These are phyloP conservation scores for Coremacera marginata DNA, from an alignment of 2,888 invertebrate species.

Conservation along the genomic window DNA sequence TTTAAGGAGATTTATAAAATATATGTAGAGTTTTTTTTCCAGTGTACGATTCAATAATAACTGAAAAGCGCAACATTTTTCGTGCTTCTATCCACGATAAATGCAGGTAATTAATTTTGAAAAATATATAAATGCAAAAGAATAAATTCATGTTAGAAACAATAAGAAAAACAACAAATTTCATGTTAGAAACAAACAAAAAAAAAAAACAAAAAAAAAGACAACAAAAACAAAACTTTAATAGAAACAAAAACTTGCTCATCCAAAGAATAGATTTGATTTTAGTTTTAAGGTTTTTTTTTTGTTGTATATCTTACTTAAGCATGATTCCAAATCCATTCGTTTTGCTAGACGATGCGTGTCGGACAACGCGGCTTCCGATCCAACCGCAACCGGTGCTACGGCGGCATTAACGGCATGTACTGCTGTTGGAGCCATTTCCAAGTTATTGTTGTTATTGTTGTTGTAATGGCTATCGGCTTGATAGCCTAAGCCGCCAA, in stretches of 20 bases:
- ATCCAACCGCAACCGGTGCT: slow-evolving; percentile 9
- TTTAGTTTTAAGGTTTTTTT: slow-evolving; percentile 16
- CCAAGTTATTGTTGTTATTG: slow-evolving; percentile 22
- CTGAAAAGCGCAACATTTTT: slow-evolving; percentile 7
- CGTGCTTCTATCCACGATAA: too few relatives aligned
- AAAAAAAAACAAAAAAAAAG: not conserved
- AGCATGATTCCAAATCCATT: slow-evolving; percentile 67
- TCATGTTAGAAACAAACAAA: not conserved
- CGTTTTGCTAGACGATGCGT: slow-evolving; percentile 64
- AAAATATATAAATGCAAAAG: too few relatives aligned
- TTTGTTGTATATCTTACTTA: slow-evolving; percentile 65
- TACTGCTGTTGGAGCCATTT: slow-evolving; percentile 26
- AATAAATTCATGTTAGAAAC: not conserved
- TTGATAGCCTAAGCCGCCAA: slow-evolving; percentile 43
- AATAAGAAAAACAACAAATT: not conserved
- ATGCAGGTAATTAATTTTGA: too few relatives aligned
- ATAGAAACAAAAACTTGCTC: slow-evolving; percentile 7
- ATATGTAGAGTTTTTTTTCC: not conserved
- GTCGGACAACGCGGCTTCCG: slow-evolving; percentile 52
- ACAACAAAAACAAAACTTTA: not conserved
- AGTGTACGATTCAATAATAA: not conserved
- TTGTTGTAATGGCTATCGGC: slow-evolving; percentile 28
- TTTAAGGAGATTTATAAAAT: too few relatives aligned
- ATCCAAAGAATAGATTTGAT: slow-evolving; percentile 8
- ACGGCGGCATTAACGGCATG: slow-evolving; percentile 3